phyloP scores from a whole-genome alignment of 2,888 invertebrate species.

The Aelia acuminata region DNA sequence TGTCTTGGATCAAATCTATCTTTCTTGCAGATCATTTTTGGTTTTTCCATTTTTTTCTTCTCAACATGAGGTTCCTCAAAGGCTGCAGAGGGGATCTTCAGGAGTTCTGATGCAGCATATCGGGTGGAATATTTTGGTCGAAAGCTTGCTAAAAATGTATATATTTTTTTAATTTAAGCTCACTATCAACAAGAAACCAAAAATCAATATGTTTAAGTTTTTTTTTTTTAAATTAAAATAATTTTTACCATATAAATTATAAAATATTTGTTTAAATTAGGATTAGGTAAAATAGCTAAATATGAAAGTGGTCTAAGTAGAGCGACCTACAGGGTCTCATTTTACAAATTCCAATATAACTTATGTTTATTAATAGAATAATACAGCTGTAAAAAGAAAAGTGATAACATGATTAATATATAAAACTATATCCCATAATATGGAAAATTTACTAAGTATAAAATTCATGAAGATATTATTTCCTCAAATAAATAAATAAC shows the following conservation, averaged over 20 bases:
- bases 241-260: constrained; percentile 2
- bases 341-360: neutral
- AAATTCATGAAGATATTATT: too few relatives aligned
- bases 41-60: neutral
- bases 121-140: neutral
- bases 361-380: neutral
- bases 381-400: neutral
- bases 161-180: neutral
- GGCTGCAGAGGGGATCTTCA: neutral
- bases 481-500: too few relatives aligned
- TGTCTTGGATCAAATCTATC: constrained; percentile 33
- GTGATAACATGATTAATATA: neutral
- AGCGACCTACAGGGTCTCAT: neutral
- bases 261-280: neutral
- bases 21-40: neutral
- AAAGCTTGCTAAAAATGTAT: neutral
- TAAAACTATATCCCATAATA: too few relatives aligned
- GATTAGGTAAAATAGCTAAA: neutral
- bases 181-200: neutral
- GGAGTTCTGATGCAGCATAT: neutral
- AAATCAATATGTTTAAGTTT: neutral
- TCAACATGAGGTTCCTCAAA: neutral
- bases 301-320: neutral
- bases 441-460: too few relatives aligned
- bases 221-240: neutral